Evolutionary conservation across 2,797 vertebrate genomes (phyloP), one percentile per base, ranked within the genome.

Genomic region (Acrossocheilus fasciatus): DNA sequence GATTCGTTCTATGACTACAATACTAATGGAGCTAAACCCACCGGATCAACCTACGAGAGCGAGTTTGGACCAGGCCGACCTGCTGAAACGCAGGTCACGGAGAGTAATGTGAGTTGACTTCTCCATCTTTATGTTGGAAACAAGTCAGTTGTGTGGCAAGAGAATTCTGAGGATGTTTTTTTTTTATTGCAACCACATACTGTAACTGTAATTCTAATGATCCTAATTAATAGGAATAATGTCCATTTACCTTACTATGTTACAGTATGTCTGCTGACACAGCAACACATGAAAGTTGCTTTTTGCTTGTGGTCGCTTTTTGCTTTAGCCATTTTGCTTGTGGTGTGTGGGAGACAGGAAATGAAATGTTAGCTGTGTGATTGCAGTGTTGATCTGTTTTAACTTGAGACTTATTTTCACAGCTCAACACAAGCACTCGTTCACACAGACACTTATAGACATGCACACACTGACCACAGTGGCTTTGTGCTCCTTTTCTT

Each of bases 21-120:
- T 39, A 47, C 88, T 20, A 86, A 89, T 10, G 96, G 96, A 89
- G 92, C 96, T 84, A 97, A 96, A 87, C 94, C 96, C 59, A 96
- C 96, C 57, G 90, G 91, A 84, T 91, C 94, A 47, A 87, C 93
- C 85, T 92, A 94, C 0, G 96, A 96, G 88, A 97, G 98, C 72
- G 97, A 98, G 84, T 96, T 99, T 92, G 98, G 97, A 87, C 97
- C 96, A 39, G 98, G 97, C 85, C 96, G 97, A 83, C 97, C 98
- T 54, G 98, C 98, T 59, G 96, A 98, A 95, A 98, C 95, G 0
- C 95, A 97, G 95, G 90, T 97, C 93, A 96, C 95, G 90, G 97
- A 98, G 93, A 97, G 97, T 84, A 96, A 93, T 14, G 98, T 99
- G 97, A 98, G 98, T 98, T 45, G 64, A 18, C 26, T 8, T 0